Percentiles rank a stretch among this genome's conserved stretches.
phyloP scores from a whole-genome alignment of 2,797 vertebrate species.

The Diplodus sargus region DNA sequence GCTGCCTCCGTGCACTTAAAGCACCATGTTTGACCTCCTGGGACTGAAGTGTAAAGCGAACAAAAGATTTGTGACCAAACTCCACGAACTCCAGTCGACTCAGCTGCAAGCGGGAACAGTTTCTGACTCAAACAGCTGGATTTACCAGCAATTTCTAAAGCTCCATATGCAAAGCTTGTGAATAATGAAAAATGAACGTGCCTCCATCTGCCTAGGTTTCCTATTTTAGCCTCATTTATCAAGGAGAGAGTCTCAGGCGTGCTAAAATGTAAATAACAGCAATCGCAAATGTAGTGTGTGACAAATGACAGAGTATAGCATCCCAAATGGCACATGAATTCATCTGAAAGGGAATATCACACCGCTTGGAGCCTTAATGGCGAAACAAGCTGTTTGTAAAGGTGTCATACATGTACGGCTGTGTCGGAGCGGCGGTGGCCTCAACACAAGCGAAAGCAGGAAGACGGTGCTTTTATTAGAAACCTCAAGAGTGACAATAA shows the following conservation, averaged over 20 bases:
- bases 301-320: conserved; percentile 50
- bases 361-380: conserved; percentile 38
- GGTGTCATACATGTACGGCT: conserved; percentile 25
- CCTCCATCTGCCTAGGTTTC: conserved; percentile 42
- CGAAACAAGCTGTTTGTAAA: conserved; percentile 33
- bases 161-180: conserved; percentile 29
- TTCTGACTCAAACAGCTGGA: conserved; percentile 1
- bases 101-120: conserved; percentile 17
- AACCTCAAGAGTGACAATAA: conserved; percentile 41
- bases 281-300: conserved; percentile 39
- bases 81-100: conserved; percentile 34
- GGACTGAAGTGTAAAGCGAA: conserved; percentile 14
- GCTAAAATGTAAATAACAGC: conserved; percentile 60
- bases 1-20: conserved; percentile 42
- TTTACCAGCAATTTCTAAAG: conserved; percentile 28
- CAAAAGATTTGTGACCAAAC: conserved; percentile 48
- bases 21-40: conserved; percentile 42
- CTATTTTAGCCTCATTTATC: conserved; percentile 57
- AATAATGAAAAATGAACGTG: conserved; percentile 54
- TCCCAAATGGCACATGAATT: conserved; percentile 58
- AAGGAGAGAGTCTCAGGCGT: conserved; percentile 47
- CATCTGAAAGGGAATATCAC: conserved; percentile 49
- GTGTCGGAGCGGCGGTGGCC: conserved; percentile 6
- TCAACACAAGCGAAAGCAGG: conserved; percentile 14
- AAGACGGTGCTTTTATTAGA: conserved; percentile 37